A percentile compares a stretch with the other conserved stretches of the same genome.
Conservation (phyloP, 2,113 vertebrate genomes). For the Lonchura striata region DNA sequence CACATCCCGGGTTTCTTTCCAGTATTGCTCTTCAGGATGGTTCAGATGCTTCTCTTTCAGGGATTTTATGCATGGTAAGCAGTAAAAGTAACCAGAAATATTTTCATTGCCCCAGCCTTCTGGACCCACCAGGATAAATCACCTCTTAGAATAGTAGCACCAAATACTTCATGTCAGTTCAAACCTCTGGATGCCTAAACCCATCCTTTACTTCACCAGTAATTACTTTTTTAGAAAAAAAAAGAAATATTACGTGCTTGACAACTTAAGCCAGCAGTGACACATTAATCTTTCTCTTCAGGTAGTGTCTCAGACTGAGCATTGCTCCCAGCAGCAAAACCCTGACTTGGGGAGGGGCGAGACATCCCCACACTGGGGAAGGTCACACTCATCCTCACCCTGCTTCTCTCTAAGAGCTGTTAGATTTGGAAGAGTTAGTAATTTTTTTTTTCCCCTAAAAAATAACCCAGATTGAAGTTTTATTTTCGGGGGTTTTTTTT, state of each 20-base stretch:
- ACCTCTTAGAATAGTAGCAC: constrained; percentile 38
- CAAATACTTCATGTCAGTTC: constrained; percentile 65
- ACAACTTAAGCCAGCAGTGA: constrained; percentile 46
- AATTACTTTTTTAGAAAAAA: constrained; percentile 59
- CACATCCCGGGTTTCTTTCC: not conserved
- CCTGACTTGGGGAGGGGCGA: not conserved
- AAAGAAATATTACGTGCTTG: constrained; percentile 49
- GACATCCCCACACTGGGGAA: not conserved
- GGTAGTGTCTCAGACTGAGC: not conserved
- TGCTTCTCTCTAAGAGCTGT: not conserved
- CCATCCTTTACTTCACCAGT: constrained; percentile 49
- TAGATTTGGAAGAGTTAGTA: not conserved
- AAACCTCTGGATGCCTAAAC: constrained; percentile 48
- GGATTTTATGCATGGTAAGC: constrained; percentile 25
- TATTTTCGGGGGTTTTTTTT: not conserved
- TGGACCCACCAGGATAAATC: constrained; percentile 46
- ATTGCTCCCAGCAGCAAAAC: not conserved
- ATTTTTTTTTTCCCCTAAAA: not conserved
- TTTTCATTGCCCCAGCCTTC: constrained; percentile 13
- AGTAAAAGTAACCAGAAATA: constrained; percentile 22
- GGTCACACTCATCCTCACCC: not conserved
- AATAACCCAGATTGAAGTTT: not conserved
- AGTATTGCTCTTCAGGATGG: not conserved
- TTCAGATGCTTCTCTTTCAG: constrained; percentile 12
- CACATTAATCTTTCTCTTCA: constrained; percentile 52